Percentiles rank a stretch among this genome's conserved stretches.
phyloP scores from a whole-genome alignment of 2,113 vertebrate genomes.

The Misgurnus mizolepis region DNA sequence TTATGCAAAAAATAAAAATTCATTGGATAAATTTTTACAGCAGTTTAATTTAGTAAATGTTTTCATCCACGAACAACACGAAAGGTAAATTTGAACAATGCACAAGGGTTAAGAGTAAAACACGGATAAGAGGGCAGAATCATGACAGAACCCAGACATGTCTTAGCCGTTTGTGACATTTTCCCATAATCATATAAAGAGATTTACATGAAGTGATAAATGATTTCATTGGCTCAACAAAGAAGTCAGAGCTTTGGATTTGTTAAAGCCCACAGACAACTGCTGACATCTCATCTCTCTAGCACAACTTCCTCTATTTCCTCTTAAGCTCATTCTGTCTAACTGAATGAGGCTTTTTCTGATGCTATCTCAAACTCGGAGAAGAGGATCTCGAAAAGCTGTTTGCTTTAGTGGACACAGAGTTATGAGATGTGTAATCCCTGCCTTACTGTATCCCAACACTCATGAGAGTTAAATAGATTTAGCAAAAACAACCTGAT shows the following conservation, averaged over 20 bases:
- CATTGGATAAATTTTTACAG: too few species aligned
- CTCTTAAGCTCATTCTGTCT: slow-evolving; percentile 1
- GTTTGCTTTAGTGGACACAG: slow-evolving; percentile 33
- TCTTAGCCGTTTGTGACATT: too few species aligned
- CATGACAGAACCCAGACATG: too few species aligned
- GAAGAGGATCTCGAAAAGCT: slow-evolving; percentile 10
- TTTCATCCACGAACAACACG: too few species aligned
- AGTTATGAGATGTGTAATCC: slow-evolving; percentile 42
- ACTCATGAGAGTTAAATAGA: slow-evolving; percentile 35
- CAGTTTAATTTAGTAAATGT: too few species aligned
- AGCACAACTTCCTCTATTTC: slow-evolving; percentile 1
- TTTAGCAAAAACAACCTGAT: slow-evolving; percentile 45
- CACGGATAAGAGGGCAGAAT: too few species aligned
- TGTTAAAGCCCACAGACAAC: neutral
- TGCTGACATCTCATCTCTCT: slow-evolving; percentile 25
- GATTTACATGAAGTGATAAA: slow-evolving; percentile 26
- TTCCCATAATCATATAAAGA: too few species aligned
- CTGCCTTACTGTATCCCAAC: neutral
- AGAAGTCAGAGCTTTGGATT: neutral
- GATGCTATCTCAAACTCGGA: slow-evolving; percentile 42
- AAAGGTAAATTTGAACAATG: too few species aligned
- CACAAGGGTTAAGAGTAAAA: too few species aligned
- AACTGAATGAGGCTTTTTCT: neutral
- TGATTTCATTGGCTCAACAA: slow-evolving; percentile 58
- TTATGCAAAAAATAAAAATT: too few species aligned